Percentiles rank a stretch among this genome's conserved stretches.
Evolutionary conservation across 92 coral and sea anemone genomes (phyloP).

Genomic region (Virgularia gustaviana): DNA sequence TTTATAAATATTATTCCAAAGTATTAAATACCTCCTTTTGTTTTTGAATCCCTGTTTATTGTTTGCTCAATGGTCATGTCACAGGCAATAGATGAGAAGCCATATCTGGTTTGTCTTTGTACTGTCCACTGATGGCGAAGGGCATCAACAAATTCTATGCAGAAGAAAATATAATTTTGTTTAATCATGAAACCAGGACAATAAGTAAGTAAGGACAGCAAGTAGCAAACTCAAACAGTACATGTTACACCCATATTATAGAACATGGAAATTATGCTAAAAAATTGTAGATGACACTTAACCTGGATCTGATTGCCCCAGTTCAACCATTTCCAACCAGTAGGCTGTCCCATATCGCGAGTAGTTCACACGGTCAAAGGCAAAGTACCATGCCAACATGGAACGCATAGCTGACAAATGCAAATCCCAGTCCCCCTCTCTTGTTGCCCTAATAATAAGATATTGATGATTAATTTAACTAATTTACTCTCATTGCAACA

Average conservation of each 20-base stretch:
- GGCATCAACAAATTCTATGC: neutral
- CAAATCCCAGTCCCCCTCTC: constrained; percentile 39
- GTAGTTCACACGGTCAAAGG: constrained; percentile 36
- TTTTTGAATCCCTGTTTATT: neutral
- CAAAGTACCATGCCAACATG: constrained; percentile 44
- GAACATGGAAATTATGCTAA: too few relatives aligned
- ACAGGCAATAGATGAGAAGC: constrained; percentile 17
- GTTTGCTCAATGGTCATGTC: constrained; percentile 27
- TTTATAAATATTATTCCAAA: too few relatives aligned
- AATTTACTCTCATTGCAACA: too few relatives aligned
- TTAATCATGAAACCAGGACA: too few relatives aligned
- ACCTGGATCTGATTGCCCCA: constrained; percentile 48
- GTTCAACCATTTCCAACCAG: constrained; percentile 42
- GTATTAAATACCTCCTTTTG: neutral
- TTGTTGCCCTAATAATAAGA: constrained; percentile 38
- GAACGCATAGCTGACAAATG: constrained; percentile 32
- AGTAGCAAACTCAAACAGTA: too few relatives aligned
- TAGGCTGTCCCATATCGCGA: constrained; percentile 46
- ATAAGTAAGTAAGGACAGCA: too few relatives aligned
- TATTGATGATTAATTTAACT: too few relatives aligned
- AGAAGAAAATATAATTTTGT: neutral
- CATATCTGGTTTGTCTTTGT: neutral
- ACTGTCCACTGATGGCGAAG: constrained; percentile 24
- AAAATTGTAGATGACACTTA: too few relatives aligned
- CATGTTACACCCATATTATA: too few relatives aligned